phyloP scores from a whole-genome alignment of 2,888 invertebrate species.

The Sminthurides aquaticus region DNA sequence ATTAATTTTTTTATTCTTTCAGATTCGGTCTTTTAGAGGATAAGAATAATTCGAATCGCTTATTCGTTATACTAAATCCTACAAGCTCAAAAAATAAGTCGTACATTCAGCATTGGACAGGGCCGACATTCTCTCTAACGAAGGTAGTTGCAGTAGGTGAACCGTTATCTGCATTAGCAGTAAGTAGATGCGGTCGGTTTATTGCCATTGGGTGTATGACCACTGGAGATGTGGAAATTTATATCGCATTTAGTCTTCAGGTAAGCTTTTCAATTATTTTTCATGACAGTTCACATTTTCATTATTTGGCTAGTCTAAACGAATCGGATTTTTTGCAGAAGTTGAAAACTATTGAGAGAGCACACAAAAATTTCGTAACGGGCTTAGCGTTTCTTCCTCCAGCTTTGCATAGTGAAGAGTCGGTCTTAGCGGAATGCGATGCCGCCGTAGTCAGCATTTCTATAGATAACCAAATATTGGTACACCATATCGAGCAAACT shows the following conservation, averaged over 20 bases:
- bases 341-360: slow-evolving; percentile 70
- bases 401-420: slow-evolving; percentile 43
- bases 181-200: slow-evolving; percentile 84
- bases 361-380: slow-evolving; percentile 95
- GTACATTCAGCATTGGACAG: slow-evolving; percentile 43
- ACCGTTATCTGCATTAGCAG: slow-evolving; percentile 73
- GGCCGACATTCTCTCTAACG: slow-evolving; percentile 54
- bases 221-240: slow-evolving; percentile 81
- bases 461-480: slow-evolving; percentile 85
- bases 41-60: slow-evolving; percentile 56
- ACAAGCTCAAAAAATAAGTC: slow-evolving; percentile 39
- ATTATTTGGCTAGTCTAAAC: too few species aligned
- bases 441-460: slow-evolving; percentile 90
- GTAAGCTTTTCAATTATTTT: slow-evolving; percentile 41
- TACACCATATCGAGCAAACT: slow-evolving; percentile 74
- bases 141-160: slow-evolving; percentile 59
- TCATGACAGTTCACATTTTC: not conserved
- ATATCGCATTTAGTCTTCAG: slow-evolving; percentile 83
- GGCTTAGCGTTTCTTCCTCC: slow-evolving; percentile 86
- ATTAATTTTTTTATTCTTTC: slow-evolving; percentile 35
- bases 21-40: slow-evolving; percentile 68
- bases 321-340: slow-evolving; percentile 57
- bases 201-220: slow-evolving; percentile 90
- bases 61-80: slow-evolving; percentile 57
- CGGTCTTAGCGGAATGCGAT: slow-evolving; percentile 52